Evolutionary conservation across 2,113 vertebrate species (phyloP).

Genomic region (Sturnira hondurensis): DNA sequence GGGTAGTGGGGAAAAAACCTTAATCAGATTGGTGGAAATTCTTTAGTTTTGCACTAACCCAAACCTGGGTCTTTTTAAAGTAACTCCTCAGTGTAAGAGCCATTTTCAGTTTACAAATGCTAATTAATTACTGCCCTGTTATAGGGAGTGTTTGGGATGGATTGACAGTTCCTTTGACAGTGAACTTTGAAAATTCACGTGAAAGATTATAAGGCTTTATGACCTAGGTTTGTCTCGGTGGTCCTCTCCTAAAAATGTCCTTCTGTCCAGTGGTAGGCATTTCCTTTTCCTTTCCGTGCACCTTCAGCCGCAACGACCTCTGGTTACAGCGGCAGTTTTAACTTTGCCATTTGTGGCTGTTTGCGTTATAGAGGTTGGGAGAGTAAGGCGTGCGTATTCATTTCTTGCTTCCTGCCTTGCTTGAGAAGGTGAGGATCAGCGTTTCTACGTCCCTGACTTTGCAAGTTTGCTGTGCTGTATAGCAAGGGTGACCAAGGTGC

Average conservation of each 20-base stretch:
- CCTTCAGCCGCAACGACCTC: conserved; percentile 17
- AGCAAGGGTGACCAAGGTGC: background rate
- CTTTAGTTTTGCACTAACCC: background rate
- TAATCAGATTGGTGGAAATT: background rate
- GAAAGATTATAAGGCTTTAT: background rate
- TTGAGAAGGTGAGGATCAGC: background rate
- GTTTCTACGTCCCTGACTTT: background rate
- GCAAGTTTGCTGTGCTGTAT: background rate
- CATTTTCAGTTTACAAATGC: background rate
- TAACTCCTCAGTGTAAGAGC: background rate
- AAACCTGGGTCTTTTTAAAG: background rate
- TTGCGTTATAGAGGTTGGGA: background rate
- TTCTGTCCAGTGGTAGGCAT: background rate
- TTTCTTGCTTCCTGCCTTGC: conserved; percentile 52
- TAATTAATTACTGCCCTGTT: background rate
- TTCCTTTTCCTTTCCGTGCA: background rate
- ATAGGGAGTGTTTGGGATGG: background rate
- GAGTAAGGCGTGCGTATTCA: background rate
- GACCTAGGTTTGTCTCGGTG: background rate
- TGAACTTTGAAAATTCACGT: background rate
- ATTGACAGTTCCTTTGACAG: background rate
- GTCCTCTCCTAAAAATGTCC: background rate
- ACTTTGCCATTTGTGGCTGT: conserved; percentile 27
- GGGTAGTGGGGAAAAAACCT: background rate
- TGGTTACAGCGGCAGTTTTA: background rate